Evolutionary conservation across 2,113 vertebrate species (phyloP).

Genomic region (Propithecus coquereli): DNA sequence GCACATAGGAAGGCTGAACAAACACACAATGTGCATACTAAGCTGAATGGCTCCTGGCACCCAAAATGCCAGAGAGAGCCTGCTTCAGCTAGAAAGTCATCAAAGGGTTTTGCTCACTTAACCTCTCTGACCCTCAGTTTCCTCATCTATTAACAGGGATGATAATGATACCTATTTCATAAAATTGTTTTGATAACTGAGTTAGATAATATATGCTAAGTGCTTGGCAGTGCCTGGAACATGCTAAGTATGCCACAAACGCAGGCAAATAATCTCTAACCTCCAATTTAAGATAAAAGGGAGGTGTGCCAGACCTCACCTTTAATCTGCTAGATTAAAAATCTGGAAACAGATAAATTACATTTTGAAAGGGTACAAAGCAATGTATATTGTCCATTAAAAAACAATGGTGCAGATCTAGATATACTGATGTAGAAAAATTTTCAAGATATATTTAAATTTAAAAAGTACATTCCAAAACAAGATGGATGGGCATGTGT

Average conservation of each 20-base stretch:
- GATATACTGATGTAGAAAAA: background rate
- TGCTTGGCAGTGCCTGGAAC: constrained; percentile 28
- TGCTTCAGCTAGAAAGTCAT: background rate
- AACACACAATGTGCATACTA: background rate
- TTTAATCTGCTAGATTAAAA: constrained; percentile 59
- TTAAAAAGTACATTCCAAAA: background rate
- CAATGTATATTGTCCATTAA: background rate
- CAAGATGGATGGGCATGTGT: background rate
- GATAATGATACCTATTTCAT: constrained; percentile 62
- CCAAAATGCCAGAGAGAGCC: background rate
- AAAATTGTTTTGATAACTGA: constrained; percentile 65
- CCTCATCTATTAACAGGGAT: constrained; percentile 56
- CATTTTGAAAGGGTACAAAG: constrained; percentile 31
- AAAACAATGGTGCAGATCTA: background rate
- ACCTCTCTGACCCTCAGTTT: constrained; percentile 57
- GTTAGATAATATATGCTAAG: constrained; percentile 52
- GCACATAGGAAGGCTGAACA: background rate
- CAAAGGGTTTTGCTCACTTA: constrained; percentile 37
- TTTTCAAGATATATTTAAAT: background rate
- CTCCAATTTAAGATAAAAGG: constrained; percentile 57
- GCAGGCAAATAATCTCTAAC: constrained; percentile 58
- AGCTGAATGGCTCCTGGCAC: background rate
- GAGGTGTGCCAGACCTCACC: constrained; percentile 42
- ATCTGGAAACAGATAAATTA: constrained; percentile 60
- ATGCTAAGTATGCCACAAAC: constrained; percentile 49